These are phyloP conservation scores for Aurelia sp. DNA, from an alignment of 30 jellyfish, hydroid and myxozoan genomes.

Conservation along the genomic window DNA sequence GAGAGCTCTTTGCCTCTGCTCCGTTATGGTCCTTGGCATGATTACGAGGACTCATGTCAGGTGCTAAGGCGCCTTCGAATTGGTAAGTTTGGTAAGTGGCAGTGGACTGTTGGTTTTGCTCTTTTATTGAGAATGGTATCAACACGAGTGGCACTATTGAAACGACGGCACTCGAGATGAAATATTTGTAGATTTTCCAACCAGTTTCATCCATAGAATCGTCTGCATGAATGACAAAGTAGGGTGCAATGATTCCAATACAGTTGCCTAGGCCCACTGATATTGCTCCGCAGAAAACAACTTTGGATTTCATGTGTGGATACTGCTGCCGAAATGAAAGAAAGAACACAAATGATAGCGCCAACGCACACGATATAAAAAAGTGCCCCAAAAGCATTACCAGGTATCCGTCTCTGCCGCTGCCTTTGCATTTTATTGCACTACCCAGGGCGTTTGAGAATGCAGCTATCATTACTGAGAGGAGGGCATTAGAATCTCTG, in stretches of 20 bases:
- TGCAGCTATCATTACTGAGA: constrained; percentile 41
- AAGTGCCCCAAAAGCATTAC: constrained; percentile 32
- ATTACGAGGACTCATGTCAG: not conserved
- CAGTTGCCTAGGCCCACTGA: constrained; percentile 25
- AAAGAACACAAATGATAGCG: constrained; percentile 13
- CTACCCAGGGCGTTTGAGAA: constrained; percentile 63
- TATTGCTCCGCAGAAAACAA: not conserved
- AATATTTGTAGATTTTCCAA: constrained; percentile 17
- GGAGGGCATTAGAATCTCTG: not conserved
- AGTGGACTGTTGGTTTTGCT: constrained; percentile 15
- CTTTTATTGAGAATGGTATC: constrained; percentile 64
- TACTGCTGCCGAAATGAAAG: not conserved
- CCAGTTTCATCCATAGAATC: not conserved
- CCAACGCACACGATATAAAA: constrained; percentile 16
- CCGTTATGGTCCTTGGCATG: not conserved
- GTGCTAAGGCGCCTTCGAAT: not conserved
- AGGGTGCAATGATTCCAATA: constrained; percentile 21
- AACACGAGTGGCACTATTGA: constrained; percentile 11
- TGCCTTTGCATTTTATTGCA: constrained; percentile 56
- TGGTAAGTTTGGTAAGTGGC: constrained; percentile 1
- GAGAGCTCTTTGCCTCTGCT: not conserved
- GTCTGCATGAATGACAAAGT: constrained; percentile 2
- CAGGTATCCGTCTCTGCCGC: constrained; percentile 30
- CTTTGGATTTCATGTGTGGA: not conserved
- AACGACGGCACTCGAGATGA: constrained; percentile 58